Base-by-base conservation (phyloP, 2,113 vertebrate species). In the Sceloporus tristichus region DNA sequence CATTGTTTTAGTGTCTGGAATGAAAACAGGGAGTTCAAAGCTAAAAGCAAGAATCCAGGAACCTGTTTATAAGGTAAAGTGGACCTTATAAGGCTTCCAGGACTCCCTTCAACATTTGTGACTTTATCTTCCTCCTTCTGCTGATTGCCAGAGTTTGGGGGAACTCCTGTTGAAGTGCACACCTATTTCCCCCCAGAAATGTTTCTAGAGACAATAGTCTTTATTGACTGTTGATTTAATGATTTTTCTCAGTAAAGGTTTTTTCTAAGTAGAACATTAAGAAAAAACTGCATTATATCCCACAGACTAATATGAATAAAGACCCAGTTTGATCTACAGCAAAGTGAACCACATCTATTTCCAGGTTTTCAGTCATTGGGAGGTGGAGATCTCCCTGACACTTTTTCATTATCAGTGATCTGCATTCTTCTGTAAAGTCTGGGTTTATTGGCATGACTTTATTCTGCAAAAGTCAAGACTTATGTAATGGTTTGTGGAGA, bases 11-110 rank as follows among this genome's bases (percentile, higher is more conserved):
- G 97, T 98, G 87, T 97, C 97, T 8, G 97, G 97, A n/a, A 95
- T 96, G 94, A 98, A 97, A 95, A 98, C 97, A 0, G 97, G 97
- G 40, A 97, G 96, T 84, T 97, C 97, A 88, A 97, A 94, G 91
- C 93, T 98, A 79, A 96, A 96, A 91, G 97, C 96, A 7, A 96
- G 91, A 86, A 97, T 98, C 86, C 96, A 97, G 81, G 97, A 98
- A 88, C 92, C 93, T 0, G 92, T 97, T 77, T 98, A 98, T 91
- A 96, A 95, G 97, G 97, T 97, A 93, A 93, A 91, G 76, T 77
- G 38, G 48, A 7, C 4, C 18, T 82, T 38, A 27, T 2, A 25
- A 78, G 25, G 48, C 7, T 18, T 62, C 13, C 59, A 16, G 59
- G 59, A 13, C 18, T 62, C 59, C 59, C 59, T 62, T 62, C 14